Evolutionary conservation across 2,797 vertebrate genomes (phyloP), one percentile per base, ranked within the genome.

Genomic region (Lycodopsis pacificus): DNA sequence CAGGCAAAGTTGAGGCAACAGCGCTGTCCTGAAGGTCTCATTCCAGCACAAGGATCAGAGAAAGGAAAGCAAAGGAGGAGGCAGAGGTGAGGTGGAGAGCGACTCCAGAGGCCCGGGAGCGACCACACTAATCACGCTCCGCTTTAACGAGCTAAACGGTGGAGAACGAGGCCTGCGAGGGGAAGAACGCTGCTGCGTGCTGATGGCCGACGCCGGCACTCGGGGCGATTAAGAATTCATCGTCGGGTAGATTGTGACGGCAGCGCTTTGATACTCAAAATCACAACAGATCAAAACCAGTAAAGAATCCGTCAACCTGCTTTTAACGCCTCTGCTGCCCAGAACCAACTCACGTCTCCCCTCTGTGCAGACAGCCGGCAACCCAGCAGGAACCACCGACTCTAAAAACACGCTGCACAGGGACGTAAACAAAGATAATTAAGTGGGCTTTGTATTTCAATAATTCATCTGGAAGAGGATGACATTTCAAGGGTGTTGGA

Each of bases 61-160:
- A 40, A 49, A 25, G 27, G 20, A 25, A 1, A 2, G 22, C 6
- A 38, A 17, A 44, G 2, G 4, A 44, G 8, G 22, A 22, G 19
- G 38, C 3, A 2, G 59, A 27, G 54, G 40, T 63, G 67, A 76
- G 59, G 30, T 3, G 1, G 49, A 44, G 19, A 13, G 32, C 32
- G 32, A 78, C 76, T 70, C 48, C 2, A 53, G 58, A 71, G 76
- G 81, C 65, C 66, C 3, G 51, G 22, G 32, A 73, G 56, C 22
- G 81, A 71, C 25, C 61, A 62, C 74, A 58, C 65, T 65, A 68
- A 85, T 89, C 80, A 83, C 75, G 63, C 77, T 62, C 65, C 1
- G 49, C 76, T 71, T 57, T 85, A 77, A 81, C 68, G 34, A 81
- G 77, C 68, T 81, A 75, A 82, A 84, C 0, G 71, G 71, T 65